These are phyloP conservation scores for Dryomyza anilis DNA, from an alignment of 2,888 invertebrate species.

Conservation along the genomic window DNA sequence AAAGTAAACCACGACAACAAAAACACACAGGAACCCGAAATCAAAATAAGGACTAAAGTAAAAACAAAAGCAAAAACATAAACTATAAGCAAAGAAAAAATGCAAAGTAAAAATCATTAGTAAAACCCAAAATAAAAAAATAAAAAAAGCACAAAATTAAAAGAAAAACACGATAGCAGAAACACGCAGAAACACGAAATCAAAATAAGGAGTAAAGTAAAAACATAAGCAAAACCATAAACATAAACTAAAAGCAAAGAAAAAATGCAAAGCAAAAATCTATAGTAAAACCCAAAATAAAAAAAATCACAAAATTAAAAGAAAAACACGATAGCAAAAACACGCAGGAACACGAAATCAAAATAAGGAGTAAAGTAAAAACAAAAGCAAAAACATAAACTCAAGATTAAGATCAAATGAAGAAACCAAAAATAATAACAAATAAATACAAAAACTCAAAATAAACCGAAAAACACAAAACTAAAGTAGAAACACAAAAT, in stretches of 20 bases:
- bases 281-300: background rate
- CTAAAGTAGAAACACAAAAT: constrained; percentile 1
- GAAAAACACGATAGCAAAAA: constrained; percentile 30
- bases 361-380: background rate
- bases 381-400: constrained; percentile 27
- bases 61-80: too few species aligned
- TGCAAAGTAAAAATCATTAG: too few species aligned
- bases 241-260: constrained; percentile 9
- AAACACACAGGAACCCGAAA: too few species aligned
- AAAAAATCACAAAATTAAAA: constrained; percentile 24
- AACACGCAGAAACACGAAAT: background rate
- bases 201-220: background rate
- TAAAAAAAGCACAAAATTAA: too few species aligned
- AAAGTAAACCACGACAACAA: too few species aligned
- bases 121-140: too few species aligned
- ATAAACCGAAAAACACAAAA: constrained; percentile 27
- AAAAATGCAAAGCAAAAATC: background rate
- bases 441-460: constrained; percentile 20
- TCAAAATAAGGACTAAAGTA: background rate
- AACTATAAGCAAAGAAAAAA: too few species aligned
- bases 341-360: background rate
- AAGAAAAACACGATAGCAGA: background rate
- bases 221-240: constrained; percentile 26
- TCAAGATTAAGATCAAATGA: background rate
- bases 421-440: background rate